Base-by-base conservation (phyloP, 2,888 invertebrate species). In the Drosophila leonis region DNA sequence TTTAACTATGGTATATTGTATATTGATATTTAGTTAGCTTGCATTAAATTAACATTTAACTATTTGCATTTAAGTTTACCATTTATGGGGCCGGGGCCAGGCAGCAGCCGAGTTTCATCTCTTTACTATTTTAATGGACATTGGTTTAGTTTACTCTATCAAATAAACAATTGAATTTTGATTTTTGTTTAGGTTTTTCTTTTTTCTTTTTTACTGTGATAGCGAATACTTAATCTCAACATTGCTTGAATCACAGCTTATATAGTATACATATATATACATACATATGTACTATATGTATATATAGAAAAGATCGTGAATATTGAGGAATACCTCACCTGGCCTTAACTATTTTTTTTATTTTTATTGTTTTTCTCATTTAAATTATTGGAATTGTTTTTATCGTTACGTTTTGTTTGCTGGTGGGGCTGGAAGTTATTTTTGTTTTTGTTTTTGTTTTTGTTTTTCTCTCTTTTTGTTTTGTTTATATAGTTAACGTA, bases 351-450 rank as follows among this genome's bases (percentile, higher is more conserved):
- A 52, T 54, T 59, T 33, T 51, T 29, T 35, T 31, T 48, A 33
- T 49, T 24, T 2, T 59, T 46, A 2, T 35, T 44, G 27, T 46
- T 48, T 24, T 15, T 49, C 48, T 39, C 18, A 44, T 57, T 75
- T 75, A 62, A 46, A 27, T 66, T 78, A 74, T 51, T 79, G 75
- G 75, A 76, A 79, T 79, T 70, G 69, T 59, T 49, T 55, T 55
- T 62, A 49, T 55, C n/a, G 27, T 56, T 65, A 56, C 48, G 33
- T 56, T 70, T 59, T 20, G 31, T 59, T 67, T 51, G 75, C 82
- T 83, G 86, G 86, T 90, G 86, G 88, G 90, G 83, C 74, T 90
- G 85, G 79, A 85, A 85, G 85, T 78, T 54, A 18, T 35, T 27
- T 1, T 33, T 77, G 85, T 78, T 54, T 18, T 35, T 27, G 4